Base-by-base conservation (phyloP, 2,888 invertebrate genomes). In the Zaprionus lineosus region DNA sequence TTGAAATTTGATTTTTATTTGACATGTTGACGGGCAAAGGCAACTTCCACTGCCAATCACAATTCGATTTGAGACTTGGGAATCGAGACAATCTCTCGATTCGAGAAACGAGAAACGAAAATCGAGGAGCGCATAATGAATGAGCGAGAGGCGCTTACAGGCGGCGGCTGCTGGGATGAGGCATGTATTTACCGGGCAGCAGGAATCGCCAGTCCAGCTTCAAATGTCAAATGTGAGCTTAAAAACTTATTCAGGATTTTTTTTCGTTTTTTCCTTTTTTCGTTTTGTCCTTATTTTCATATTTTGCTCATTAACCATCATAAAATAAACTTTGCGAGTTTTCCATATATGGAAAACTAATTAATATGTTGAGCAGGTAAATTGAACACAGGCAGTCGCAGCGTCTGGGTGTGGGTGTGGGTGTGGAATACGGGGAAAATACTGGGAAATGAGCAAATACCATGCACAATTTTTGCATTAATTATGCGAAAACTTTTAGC, bases 1-100 rank as follows among this genome's bases (percentile, higher is more conserved):
- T 85, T 78, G 85, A 81, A 85, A 81, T 81, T 75, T 83, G 85
- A 81, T 81, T 83, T 85, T 85, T 85, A 85, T 85, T 85, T 85
- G 79, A 83, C 79, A 85, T 79, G 63, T 78, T 79, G 85, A 79
- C 78, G 65, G 72, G 48, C 82, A 41, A 44, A 36, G 73, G 68
- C 57, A 64, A 69, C 53, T 46, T 69, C 48, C 40, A 53, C 51
- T 70, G 61, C 58, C 36, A 37, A 34, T 34, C 24, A 31, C 36
- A 48, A 59, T 53, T 43, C 24, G 33, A 3, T 11, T 34, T 44
- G 14, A 28, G 37, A 24, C 28, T 18, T 9, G 24, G 19, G 12
- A 39, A 29, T 43, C 41, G n/a, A n/a, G n/a, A n/a, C n/a, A n/a
- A n/a, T n/a, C n/a, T n/a, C n/a, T n/a, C n/a, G n/a, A n/a, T n/a